Percentiles rank a stretch among this genome's conserved stretches.
Conservation (phyloP, 1,140 invertebrate species). For the Bathynomus jamesi region DNA sequence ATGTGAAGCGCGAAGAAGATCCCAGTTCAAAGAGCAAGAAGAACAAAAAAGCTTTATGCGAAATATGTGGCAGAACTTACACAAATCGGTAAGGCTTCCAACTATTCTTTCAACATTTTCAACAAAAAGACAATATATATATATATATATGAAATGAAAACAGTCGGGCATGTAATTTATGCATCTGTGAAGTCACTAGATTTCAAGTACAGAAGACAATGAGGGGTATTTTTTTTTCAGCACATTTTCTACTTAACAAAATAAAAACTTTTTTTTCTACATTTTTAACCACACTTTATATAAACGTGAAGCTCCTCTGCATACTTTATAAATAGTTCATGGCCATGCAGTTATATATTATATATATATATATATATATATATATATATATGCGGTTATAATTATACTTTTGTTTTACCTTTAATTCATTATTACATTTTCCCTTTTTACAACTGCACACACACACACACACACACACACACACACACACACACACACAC, state of each 20-base stretch:
- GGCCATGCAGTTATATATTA: not conserved
- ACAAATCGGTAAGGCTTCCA: not conserved
- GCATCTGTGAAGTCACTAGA: no score
- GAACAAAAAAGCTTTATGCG: not conserved
- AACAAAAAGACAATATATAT: not conserved
- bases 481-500: no score
- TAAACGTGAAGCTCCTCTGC: no score
- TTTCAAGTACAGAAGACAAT: no score
- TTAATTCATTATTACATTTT: no score
- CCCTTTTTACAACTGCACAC: no score
- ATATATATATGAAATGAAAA: not conserved
- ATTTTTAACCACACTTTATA: constrained; percentile 1
- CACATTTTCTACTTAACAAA: no score
- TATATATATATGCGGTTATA: not conserved
- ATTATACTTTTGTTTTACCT: no score
- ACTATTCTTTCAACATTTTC: not conserved
- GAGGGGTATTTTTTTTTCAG: no score
- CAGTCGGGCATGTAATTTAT: not conserved
- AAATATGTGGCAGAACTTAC: not conserved
- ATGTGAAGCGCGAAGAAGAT: not conserved
- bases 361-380: constrained; percentile 10
- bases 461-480: no score
- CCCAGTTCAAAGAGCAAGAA: not conserved
- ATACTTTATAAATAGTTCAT: no score
- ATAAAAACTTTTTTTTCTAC: not conserved